phyloP scores from a whole-genome alignment of 2,113 vertebrate species.

The Orycteropus afer region DNA sequence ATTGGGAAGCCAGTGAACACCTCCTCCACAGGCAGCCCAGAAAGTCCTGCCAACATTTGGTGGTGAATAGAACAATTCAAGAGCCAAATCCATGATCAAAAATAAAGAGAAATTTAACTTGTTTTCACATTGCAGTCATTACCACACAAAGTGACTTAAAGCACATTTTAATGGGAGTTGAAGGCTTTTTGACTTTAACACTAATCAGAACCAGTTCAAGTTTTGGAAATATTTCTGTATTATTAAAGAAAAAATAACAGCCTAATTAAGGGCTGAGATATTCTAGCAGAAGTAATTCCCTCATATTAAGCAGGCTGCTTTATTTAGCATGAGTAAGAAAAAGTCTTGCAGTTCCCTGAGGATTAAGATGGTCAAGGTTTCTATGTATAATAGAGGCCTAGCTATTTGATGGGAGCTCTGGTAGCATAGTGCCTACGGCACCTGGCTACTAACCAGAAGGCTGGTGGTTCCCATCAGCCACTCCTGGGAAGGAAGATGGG shows the following conservation, averaged over 20 bases:
- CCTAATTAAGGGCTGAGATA: slow-evolving; percentile 59
- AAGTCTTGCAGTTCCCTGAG: background rate
- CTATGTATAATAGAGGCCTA: slow-evolving; percentile 5
- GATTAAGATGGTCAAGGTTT: background rate
- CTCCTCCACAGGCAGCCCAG: slow-evolving; percentile 76
- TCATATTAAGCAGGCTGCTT: slow-evolving; percentile 57
- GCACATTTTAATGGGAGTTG: slow-evolving; percentile 71
- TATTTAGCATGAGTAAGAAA: slow-evolving; percentile 54
- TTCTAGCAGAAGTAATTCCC: slow-evolving; percentile 50
- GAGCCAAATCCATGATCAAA: slow-evolving; percentile 73
- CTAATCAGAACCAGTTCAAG: slow-evolving; percentile 74
- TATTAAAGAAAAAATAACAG: slow-evolving; percentile 65
- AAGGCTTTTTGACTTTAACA: slow-evolving; percentile 66
- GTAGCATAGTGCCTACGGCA: too few relatives aligned
- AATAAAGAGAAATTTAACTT: slow-evolving; percentile 80
- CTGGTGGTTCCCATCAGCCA: too few relatives aligned
- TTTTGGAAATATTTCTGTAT: slow-evolving; percentile 63
- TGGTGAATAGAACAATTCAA: slow-evolving; percentile 78
- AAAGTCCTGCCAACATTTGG: slow-evolving; percentile 76
- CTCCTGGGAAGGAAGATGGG: too few relatives aligned
- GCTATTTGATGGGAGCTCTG: background rate
- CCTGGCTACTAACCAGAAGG: too few relatives aligned
- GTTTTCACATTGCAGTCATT: slow-evolving; percentile 75
- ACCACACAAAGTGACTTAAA: slow-evolving; percentile 71
- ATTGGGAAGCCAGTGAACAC: slow-evolving; percentile 83